Evolutionary conservation across 1,140 invertebrate genomes (phyloP).

Genomic region (Thalassaphorura encarpata): DNA sequence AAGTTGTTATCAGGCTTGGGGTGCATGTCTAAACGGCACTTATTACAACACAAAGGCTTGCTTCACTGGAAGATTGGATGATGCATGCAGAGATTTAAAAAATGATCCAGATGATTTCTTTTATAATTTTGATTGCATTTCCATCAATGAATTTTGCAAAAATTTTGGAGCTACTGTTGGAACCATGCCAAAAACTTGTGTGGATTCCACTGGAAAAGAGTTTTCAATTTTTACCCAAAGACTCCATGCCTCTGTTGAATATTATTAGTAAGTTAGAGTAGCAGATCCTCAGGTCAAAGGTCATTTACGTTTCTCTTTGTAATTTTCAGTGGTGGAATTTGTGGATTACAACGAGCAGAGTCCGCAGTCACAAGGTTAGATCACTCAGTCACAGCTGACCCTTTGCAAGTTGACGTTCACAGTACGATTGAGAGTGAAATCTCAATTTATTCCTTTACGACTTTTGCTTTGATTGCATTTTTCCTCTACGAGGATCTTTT

Average conservation of each 20-base stretch:
- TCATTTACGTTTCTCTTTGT: too few relatives aligned
- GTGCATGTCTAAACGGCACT: slow-evolving; percentile 2
- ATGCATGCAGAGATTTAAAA: too few relatives aligned
- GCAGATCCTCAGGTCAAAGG: too few relatives aligned
- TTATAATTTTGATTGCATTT: slow-evolving; percentile 9
- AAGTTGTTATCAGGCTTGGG: slow-evolving; percentile 19
- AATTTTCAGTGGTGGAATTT: slow-evolving; percentile 9
- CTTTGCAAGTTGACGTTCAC: too few relatives aligned
- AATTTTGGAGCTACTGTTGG: not conserved
- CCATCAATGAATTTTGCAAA: slow-evolving; percentile 7
- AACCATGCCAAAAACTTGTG: not conserved
- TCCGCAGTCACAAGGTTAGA: not conserved
- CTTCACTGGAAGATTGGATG: slow-evolving; percentile 10
- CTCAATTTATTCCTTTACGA: slow-evolving; percentile 2
- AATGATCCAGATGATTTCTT: too few relatives aligned
- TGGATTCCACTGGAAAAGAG: not conserved
- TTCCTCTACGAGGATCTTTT: slow-evolving; percentile 22
- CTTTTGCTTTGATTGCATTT: slow-evolving; percentile 15
- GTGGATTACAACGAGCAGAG: slow-evolving; percentile 5
- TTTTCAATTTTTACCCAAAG: slow-evolving; percentile 3
- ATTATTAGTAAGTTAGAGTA: slow-evolving; percentile 28
- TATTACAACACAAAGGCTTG: slow-evolving; percentile 22
- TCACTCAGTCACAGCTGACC: not conserved
- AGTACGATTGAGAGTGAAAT: slow-evolving; percentile 1
- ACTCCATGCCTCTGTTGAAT: slow-evolving; percentile 13